Conservation (phyloP, 2,888 invertebrate genomes). For the Temnothorax unifasciatus region DNA sequence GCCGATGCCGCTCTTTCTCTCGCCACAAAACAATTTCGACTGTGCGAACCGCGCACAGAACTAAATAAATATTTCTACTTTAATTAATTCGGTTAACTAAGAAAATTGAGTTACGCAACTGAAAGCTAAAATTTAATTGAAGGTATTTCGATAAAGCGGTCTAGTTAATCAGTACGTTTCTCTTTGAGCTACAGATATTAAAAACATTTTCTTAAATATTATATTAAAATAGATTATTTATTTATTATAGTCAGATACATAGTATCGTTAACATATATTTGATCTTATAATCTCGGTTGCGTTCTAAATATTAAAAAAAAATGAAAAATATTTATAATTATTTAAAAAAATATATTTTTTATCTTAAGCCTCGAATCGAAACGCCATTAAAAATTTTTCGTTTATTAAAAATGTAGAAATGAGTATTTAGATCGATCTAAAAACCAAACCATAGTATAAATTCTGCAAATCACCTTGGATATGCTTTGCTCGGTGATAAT, state of each 20-base stretch:
- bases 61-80: background rate
- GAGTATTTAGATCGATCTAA: background rate
- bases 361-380: background rate
- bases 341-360: background rate
- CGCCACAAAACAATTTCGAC: background rate
- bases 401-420: background rate
- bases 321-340: background rate
- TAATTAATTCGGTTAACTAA: background rate
- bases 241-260: background rate
- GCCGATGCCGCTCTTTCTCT: conserved; percentile 2
- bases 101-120: background rate
- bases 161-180: background rate
- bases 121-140: background rate
- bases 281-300: background rate
- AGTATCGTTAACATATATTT: background rate
- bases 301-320: background rate
- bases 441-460: background rate
- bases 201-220: background rate
- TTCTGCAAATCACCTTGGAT: background rate
- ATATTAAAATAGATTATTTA: background rate
- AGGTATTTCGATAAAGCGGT: background rate
- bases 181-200: background rate
- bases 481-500: conserved; percentile 1
- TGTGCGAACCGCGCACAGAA: background rate
- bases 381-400: background rate